These are phyloP conservation scores for Eriosoma lanigerum DNA, from an alignment of 1,140 invertebrate species.

Conservation along the genomic window DNA sequence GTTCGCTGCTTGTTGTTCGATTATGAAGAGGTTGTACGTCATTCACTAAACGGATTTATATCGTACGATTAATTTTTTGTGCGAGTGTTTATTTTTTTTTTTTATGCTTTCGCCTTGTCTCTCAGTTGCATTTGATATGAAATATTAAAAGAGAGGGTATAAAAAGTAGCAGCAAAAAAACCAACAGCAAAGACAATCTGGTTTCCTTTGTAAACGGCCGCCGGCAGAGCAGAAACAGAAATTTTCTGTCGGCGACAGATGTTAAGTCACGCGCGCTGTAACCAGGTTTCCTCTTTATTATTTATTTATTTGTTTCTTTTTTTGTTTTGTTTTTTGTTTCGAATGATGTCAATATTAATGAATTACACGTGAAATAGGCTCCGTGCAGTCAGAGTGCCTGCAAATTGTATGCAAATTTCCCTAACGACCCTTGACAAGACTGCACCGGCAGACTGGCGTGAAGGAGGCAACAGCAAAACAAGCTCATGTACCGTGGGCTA, in stretches of 20 bases:
- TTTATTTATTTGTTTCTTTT: background rate
- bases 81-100: too few relatives aligned
- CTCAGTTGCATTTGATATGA: conserved; percentile 6
- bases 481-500: background rate
- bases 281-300: conserved; percentile 23
- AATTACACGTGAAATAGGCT: background rate
- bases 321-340: background rate
- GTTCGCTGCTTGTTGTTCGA: background rate
- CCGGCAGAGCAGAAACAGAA: conserved; percentile 16
- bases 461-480: background rate
- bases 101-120: too few relatives aligned
- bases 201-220: conserved; percentile 38
- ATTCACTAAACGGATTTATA: conserved; percentile 5
- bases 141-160: conserved; percentile 16
- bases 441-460: background rate
- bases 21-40: background rate
- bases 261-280: conserved; percentile 38
- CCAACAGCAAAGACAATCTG: conserved; percentile 6
- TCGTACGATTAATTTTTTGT: background rate
- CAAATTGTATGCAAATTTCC: conserved; percentile 30
- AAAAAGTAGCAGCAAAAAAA: conserved; percentile 1
- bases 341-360: conserved; percentile 24
- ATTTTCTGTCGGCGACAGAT: conserved; percentile 28
- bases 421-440: conserved; percentile 44
- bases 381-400: background rate